Conservation (phyloP, 2,888 invertebrate genomes). For the Diabrotica balteata region DNA sequence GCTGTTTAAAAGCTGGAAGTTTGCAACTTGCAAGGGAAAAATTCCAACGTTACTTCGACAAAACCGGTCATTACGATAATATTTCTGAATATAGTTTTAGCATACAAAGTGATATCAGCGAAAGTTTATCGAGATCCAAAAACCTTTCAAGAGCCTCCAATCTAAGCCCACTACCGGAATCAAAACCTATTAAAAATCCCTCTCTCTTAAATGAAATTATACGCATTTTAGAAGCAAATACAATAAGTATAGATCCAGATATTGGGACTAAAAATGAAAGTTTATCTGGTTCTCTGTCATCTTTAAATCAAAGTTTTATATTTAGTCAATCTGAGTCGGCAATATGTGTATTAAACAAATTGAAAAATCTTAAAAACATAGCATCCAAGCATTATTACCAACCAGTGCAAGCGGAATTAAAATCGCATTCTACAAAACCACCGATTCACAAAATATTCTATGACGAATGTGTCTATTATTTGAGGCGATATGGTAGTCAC, state of each 20-base stretch:
- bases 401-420: slow-evolving; percentile 26
- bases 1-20: slow-evolving; percentile 80
- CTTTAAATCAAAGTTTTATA: background rate
- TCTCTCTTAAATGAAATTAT: slow-evolving; percentile 75
- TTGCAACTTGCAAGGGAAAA: slow-evolving; percentile 79
- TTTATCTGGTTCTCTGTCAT: slow-evolving; percentile 15
- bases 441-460: slow-evolving; percentile 67
- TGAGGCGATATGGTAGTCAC: slow-evolving; percentile 81
- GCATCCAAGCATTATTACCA: slow-evolving; percentile 56
- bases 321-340: slow-evolving; percentile 61
- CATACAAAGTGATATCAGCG: slow-evolving; percentile 39
- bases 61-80: slow-evolving; percentile 55
- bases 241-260: slow-evolving; percentile 64
- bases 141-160: slow-evolving; percentile 38
- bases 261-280: slow-evolving; percentile 62
- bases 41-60: slow-evolving; percentile 68
- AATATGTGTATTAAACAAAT: slow-evolving; percentile 60
- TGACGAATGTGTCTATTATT: slow-evolving; percentile 83
- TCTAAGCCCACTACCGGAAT: slow-evolving; percentile 53
- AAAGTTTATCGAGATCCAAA: slow-evolving; percentile 37
- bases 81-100: slow-evolving; percentile 35
- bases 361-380: slow-evolving; percentile 60
- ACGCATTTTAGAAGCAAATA: slow-evolving; percentile 71
- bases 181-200: slow-evolving; percentile 69
- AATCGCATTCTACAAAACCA: slow-evolving; percentile 36